phyloP scores from a whole-genome alignment of 2,888 invertebrate species.

The Resseliella maxima region DNA sequence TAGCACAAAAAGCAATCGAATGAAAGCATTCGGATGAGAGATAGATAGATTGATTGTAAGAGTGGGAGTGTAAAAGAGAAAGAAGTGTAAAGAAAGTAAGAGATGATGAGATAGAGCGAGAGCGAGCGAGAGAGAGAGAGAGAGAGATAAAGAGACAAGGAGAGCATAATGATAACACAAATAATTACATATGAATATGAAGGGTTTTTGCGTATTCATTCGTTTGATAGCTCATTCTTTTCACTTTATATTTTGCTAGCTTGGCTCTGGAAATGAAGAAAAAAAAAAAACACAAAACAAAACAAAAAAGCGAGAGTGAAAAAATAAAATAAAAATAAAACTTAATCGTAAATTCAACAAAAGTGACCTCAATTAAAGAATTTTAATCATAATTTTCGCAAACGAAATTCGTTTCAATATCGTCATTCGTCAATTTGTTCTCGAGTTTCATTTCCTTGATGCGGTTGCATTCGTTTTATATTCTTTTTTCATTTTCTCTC shows the following conservation, averaged over 20 bases:
- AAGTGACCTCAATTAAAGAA: constrained; percentile 56
- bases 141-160: neutral
- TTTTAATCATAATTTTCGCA: constrained; percentile 55
- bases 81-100: neutral
- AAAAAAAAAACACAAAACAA: no score
- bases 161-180: constrained; percentile 37
- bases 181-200: constrained; percentile 28
- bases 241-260: neutral
- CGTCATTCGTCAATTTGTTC: constrained; percentile 40
- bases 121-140: no score
- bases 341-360: constrained; percentile 56
- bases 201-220: neutral
- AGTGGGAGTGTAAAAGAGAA: neutral
- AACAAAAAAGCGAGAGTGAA: no score
- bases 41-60: no score
- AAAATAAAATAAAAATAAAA: no score
- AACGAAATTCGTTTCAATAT: constrained; percentile 18
- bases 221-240: neutral
- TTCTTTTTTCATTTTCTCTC: neutral
- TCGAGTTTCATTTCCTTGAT: neutral
- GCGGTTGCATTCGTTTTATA: neutral
- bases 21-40: neutral
- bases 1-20: constrained; percentile 32
- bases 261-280: no score
- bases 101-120: neutral